Base-by-base conservation (phyloP, 2,888 invertebrate genomes). In the Watsonalla cultraria region DNA sequence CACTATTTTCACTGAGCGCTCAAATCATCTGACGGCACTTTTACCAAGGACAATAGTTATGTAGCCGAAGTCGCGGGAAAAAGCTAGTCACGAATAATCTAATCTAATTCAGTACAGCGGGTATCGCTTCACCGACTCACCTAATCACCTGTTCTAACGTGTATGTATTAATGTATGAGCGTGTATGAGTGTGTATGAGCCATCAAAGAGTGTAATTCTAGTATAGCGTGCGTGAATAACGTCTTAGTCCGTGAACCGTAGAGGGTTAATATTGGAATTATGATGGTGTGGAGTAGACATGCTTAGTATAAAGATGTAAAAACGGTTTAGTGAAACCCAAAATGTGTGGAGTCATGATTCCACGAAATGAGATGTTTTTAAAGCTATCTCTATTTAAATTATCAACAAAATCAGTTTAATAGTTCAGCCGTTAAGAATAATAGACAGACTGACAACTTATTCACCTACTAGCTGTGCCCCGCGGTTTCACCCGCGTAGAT, bases 221-320 rank as follows among this genome's bases (percentile, higher is more conserved):
- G 54, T 55, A 64, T 77, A 53, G 76, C 80, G 78, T 80, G 82
- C 73, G 71, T 55, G 52, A 60, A 62, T 69, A 74, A 76, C 75
- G 74, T 69, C 68, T 68, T 64, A 62, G 63, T 74, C 70, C 79
- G 80, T 82, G 83, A 84, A 79, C 82, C 84, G 76, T 83, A 73
- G 69, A 76, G 62, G 68, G 72, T 68, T 42, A 42, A 64, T 59
- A 56, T 24, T 24, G 57, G 37, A 54, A 52, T 56, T 54, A 50
- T 47, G 51, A 55, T 51, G 49, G 13, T 42, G 7, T 72, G 46
- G 70, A 75, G 72, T 61, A 46, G 66, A 35, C 9, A 15, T 53
- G 35, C 8, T 7, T 37, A n/a, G n/a, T n/a, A n/a, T n/a, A n/a
- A n/a, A n/a, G 8, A 37, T 37, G 2, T 1, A 37, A 37, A 7